phyloP scores from a whole-genome alignment of 2,113 vertebrate genomes.

The Butastur rufipennis region DNA sequence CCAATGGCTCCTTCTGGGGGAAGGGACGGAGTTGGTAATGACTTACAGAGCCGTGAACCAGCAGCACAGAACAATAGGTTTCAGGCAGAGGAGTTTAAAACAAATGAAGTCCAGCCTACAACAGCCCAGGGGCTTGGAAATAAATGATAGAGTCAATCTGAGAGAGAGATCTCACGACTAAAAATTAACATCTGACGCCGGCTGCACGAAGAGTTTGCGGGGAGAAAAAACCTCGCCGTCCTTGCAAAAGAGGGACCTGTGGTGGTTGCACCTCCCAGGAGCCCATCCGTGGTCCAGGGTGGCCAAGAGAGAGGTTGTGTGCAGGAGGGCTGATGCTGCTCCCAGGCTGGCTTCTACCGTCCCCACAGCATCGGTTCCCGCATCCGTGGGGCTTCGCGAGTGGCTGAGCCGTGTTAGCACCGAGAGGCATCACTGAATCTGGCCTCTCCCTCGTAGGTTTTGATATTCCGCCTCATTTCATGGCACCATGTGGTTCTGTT shows the following conservation, averaged over 20 bases:
- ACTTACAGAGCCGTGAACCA: not conserved
- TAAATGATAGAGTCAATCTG: not conserved
- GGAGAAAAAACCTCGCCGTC: not conserved
- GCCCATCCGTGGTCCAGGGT: not conserved
- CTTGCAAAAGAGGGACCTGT: not conserved
- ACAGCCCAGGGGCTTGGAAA: not conserved
- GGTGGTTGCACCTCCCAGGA: not conserved
- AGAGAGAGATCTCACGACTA: not conserved
- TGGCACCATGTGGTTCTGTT: not conserved
- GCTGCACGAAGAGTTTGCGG: not conserved
- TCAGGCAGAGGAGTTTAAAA: not conserved
- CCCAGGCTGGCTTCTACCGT: not conserved
- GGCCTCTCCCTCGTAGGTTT: not conserved
- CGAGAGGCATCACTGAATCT: not conserved
- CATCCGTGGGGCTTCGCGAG: fast-evolving
- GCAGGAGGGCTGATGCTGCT: not conserved
- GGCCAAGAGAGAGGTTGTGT: not conserved
- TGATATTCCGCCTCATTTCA: not conserved
- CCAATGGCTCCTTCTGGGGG: not conserved
- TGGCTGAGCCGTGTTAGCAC: not conserved
- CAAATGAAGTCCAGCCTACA: not conserved
- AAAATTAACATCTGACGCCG: not conserved
- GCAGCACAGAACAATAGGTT: not conserved
- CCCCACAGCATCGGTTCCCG: fast-evolving
- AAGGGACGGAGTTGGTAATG: not conserved